Evolutionary conservation across 1,140 invertebrate genomes (phyloP), one percentile per base, ranked within the genome.

Genomic region (Saccostrea echinata): DNA sequence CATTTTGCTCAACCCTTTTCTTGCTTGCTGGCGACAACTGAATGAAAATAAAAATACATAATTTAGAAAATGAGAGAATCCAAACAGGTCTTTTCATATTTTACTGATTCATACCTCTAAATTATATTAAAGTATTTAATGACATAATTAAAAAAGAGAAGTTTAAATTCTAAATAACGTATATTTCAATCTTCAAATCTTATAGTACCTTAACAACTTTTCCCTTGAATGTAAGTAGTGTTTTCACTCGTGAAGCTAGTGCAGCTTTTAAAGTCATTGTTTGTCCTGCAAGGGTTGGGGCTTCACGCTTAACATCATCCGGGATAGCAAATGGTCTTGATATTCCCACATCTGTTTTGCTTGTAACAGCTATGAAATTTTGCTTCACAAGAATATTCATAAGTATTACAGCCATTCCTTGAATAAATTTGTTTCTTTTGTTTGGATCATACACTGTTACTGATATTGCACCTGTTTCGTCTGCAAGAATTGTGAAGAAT

Each of bases 151-250:
- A 9, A 57, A 21, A 13, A 57, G 55, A 57, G 13, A 3, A 57
- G 13, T 57, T 57, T 57, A 57, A 57, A 57, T 18, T 57, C 4
- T 12, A 13, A 57, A 57, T 57, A 18, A 57, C 13, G n/a, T n/a
- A n/a, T n/a, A 6, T 57, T 57, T 3, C 55, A 57, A 18, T 57
- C 55, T 57, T 57, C 18, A 55, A 55, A 55, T 6, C 35, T 1
- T 57, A 57, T 57, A 57, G 55, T 57, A 57, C 55, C 55, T 57
- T 57, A 57, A 57, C 55, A 57, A 57, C 55, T 57, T 57, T 57
- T 57, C 55, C 55, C 13, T 57, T 57, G 9, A 57, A 3, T 13
- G 55, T 57, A 18, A 18, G 13, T 57, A 57, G 13, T 11, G 3
- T 57, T 57, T 57, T 18, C 0, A 57, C 13, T 13, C 9, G 55